These are phyloP conservation scores for Apocrypta bakeri DNA, from an alignment of 1,140 invertebrate genomes.

Conservation along the genomic window DNA sequence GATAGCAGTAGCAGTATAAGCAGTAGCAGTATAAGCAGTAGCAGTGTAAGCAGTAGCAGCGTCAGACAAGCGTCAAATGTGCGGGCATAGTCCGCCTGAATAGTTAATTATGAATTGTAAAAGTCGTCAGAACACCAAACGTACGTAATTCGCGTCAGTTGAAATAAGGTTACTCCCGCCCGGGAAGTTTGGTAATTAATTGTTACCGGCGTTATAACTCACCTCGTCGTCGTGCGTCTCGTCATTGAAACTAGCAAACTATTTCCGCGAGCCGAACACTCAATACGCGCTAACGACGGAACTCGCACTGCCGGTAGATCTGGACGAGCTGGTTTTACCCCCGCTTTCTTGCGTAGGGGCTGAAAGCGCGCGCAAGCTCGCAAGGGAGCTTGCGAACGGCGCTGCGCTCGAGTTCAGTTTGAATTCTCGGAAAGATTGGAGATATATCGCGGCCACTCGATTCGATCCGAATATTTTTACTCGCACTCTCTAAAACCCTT, in stretches of 20 bases:
- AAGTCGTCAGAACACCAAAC: neutral
- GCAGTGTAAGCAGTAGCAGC: no score
- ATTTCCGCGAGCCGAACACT: neutral
- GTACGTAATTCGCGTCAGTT: neutral
- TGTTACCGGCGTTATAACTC: neutral
- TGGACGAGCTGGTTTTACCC: neutral
- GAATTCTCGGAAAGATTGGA: neutral
- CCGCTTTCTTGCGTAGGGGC: neutral
- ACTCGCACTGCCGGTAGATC: conserved; percentile 20
- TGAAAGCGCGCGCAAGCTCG: conserved; percentile 27
- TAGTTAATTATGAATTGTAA: neutral
- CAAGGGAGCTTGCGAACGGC: neutral
- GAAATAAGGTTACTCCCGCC: neutral
- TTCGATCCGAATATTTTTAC: neutral
- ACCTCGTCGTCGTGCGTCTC: conserved; percentile 24
- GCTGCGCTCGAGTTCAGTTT: neutral
- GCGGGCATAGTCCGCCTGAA: neutral
- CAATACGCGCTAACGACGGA: neutral
- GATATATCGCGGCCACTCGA: neutral
- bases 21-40: no score
- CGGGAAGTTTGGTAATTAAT: neutral
- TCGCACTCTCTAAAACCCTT: no score
- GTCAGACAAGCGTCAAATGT: no score
- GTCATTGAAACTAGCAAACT: conserved; percentile 26
- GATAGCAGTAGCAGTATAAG: no score